These are phyloP conservation scores for Fratercula arctica DNA, from an alignment of 2,797 vertebrate species.

Conservation along the genomic window DNA sequence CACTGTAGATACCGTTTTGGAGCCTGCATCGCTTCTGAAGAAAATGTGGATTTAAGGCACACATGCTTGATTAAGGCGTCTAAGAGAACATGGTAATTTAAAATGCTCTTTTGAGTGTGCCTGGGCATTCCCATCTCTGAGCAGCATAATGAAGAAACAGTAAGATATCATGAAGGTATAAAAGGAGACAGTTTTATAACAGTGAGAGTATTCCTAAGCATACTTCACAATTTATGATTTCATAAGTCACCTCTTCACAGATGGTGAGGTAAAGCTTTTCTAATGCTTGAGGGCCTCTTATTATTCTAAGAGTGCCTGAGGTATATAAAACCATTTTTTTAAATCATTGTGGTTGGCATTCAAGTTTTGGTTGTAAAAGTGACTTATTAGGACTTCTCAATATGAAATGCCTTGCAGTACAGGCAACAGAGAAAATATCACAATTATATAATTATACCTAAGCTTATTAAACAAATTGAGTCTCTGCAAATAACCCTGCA, in stretches of 20 bases:
- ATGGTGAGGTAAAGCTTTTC: conserved; percentile 34
- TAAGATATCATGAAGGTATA: neutral
- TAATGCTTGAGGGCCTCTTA: conserved; percentile 8
- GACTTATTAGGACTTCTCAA: neutral
- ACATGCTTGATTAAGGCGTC: neutral
- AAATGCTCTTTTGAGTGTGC: neutral
- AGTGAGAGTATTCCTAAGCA: neutral
- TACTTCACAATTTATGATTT: conserved; percentile 50
- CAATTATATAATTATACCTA: neutral
- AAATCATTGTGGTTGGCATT: conserved; percentile 5
- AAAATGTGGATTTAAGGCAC: neutral
- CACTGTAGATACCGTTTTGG: neutral
- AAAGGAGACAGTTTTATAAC: conserved; percentile 37
- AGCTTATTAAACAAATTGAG: neutral
- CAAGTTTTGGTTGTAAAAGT: neutral
- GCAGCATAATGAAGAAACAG: neutral
- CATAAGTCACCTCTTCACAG: conserved; percentile 34
- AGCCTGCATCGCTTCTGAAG: neutral
- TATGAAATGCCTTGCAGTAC: neutral
- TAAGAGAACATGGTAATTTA: neutral
- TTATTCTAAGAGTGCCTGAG: conserved; percentile 4
- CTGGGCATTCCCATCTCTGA: neutral
- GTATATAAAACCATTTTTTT: neutral
- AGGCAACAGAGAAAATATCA: neutral
- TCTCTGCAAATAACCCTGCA: neutral